Percentiles rank a stretch among this genome's conserved stretches.
Evolutionary conservation across 1,140 invertebrate genomes (phyloP).

Genomic region (Oryzaephilus surinamensis): DNA sequence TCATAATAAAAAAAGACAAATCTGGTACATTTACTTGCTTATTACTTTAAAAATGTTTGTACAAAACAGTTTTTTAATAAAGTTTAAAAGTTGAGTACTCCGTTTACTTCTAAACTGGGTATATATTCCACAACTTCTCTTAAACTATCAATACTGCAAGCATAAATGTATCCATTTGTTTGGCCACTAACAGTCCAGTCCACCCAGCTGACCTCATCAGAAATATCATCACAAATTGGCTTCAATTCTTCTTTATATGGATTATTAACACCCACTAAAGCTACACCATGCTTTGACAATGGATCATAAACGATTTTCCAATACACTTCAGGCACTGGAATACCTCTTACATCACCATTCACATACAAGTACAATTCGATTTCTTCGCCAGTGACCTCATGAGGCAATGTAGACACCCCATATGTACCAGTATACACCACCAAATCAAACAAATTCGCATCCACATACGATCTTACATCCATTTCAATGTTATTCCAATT

Average conservation of each 20-base stretch:
- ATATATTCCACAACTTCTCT: no score
- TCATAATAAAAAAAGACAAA: no score
- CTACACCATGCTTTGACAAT: conserved; percentile 33
- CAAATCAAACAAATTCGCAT: conserved; percentile 25
- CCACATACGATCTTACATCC: conserved; percentile 34
- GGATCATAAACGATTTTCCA: conserved; percentile 44
- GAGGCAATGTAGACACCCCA: conserved; percentile 39
- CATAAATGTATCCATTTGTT: conserved; percentile 13
- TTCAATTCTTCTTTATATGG: conserved; percentile 30
- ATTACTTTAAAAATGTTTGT: no score
- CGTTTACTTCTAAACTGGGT: conserved; percentile 1
- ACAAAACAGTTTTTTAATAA: no score
- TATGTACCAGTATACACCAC: conserved; percentile 48
- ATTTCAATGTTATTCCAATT: conserved; percentile 45
- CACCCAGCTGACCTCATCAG: conserved; percentile 17
- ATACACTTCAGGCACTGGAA: conserved; percentile 40
- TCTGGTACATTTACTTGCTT: no score
- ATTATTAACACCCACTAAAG: conserved; percentile 43
- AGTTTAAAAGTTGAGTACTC: no score
- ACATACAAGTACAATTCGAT: conserved; percentile 39
- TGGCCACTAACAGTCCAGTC: conserved; percentile 15
- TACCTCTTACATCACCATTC: conserved; percentile 34
- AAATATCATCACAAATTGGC: conserved; percentile 21
- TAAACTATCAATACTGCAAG: conserved; percentile 4
- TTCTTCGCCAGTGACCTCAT: conserved; percentile 33